Conservation (phyloP, 2,797 vertebrate genomes). For the Lepilemur ruficaudatus region DNA sequence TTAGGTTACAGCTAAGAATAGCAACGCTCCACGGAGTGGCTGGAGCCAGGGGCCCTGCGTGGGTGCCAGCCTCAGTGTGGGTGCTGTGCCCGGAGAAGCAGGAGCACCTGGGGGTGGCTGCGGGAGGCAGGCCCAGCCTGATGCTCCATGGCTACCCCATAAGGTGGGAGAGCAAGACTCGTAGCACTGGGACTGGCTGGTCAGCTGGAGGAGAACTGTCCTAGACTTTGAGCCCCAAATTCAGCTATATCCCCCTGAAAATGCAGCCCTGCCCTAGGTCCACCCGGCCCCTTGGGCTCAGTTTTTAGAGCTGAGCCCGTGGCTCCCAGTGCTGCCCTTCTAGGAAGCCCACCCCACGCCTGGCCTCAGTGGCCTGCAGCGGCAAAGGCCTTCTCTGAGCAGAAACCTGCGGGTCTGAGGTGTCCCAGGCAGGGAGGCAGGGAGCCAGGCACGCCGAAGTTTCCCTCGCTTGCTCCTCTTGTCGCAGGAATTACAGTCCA, state of each 20-base stretch:
- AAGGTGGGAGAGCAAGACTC: accelerated
- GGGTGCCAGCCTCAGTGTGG: neutral
- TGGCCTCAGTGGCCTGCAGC: accelerated
- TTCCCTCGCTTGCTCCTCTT: accelerated
- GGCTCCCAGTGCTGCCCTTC: neutral
- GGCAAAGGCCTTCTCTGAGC: neutral
- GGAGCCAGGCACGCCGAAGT: neutral
- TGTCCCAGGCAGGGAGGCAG: too few relatives aligned
- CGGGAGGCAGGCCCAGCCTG: accelerated
- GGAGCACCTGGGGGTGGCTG: neutral
- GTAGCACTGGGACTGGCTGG: accelerated
- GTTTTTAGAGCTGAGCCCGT: too few relatives aligned
- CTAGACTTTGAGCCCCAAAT: too few relatives aligned
- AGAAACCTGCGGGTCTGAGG: neutral
- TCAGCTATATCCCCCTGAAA: accelerated
- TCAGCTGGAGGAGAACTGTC: neutral
- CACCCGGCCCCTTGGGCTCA: accelerated
- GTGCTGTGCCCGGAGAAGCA: accelerated
- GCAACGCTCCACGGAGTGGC: neutral
- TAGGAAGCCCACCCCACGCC: accelerated
- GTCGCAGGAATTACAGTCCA: accelerated
- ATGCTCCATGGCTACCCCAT: accelerated
- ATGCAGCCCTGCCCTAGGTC: neutral
- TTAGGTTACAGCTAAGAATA: conserved; percentile 63
- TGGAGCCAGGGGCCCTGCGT: neutral